A percentile compares a stretch with the other conserved stretches of the same genome.
phyloP scores from a whole-genome alignment of 92 coral and sea anemone genomes.

The Virgularia gustaviana region DNA sequence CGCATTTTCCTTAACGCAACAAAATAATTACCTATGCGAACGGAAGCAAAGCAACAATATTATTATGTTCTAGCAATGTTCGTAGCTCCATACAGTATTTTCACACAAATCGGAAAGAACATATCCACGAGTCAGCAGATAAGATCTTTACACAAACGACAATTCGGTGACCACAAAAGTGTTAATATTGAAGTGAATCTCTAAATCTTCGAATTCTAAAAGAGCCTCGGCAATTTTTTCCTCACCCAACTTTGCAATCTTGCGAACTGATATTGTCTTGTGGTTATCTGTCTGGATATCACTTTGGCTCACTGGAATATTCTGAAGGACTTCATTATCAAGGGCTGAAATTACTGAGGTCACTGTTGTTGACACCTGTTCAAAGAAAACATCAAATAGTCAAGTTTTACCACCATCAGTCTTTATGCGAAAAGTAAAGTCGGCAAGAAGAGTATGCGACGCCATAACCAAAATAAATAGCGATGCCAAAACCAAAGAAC shows the following conservation, averaged over 20 bases:
- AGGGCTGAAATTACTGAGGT: not conserved
- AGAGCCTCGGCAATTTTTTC: slow-evolving; percentile 19
- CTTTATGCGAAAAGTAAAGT: too few species aligned
- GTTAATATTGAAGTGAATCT: slow-evolving; percentile 5
- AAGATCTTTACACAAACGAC: not conserved
- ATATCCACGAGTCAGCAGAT: too few species aligned
- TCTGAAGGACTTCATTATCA: slow-evolving; percentile 14
- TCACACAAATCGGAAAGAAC: too few species aligned
- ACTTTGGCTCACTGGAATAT: not conserved
- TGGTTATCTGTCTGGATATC: slow-evolving; percentile 15
- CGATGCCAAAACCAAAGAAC: too few species aligned
- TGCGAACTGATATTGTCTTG: slow-evolving; percentile 14
- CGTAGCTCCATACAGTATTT: too few species aligned
- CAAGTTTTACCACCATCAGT: too few species aligned
- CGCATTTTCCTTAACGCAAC: too few species aligned
- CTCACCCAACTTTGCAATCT: not conserved
- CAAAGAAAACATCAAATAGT: not conserved
- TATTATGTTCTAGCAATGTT: too few species aligned
- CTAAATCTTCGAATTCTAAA: not conserved
- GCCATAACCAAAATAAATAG: too few species aligned
- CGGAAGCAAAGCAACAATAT: too few species aligned
- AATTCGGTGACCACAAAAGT: slow-evolving; percentile 5
- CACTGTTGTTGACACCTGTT: not conserved
- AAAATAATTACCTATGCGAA: too few species aligned
- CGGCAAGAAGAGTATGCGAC: too few species aligned